Conservation (phyloP, 2,113 vertebrate species). For the Neolamprologus falcicula region DNA sequence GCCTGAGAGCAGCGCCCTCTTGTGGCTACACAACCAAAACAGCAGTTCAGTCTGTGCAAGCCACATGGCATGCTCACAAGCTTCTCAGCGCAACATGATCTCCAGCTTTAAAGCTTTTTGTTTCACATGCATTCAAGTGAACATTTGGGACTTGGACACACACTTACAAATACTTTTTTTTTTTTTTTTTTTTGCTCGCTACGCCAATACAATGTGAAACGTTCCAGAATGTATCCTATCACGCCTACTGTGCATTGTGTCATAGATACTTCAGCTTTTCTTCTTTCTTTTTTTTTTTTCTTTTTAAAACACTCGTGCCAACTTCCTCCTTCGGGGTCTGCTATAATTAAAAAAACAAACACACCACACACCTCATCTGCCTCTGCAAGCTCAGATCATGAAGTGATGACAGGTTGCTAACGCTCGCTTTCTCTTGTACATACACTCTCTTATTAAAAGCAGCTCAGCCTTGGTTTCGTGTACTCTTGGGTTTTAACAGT, state of each 20-base stretch:
- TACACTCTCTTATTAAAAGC: constrained; percentile 41
- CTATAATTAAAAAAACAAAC: neutral
- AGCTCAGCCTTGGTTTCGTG: constrained; percentile 1
- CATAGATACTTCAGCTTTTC: neutral
- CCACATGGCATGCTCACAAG: neutral
- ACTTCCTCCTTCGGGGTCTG: neutral
- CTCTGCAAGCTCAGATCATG: constrained; percentile 32
- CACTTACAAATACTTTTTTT: neutral
- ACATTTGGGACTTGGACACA: neutral
- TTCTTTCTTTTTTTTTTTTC: neutral
- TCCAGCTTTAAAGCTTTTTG: neutral
- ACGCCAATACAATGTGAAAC: constrained; percentile 59
- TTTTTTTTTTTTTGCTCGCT: constrained; percentile 1
- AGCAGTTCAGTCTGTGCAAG: neutral
- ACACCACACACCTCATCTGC: constrained; percentile 54
- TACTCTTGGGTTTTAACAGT: constrained; percentile 5
- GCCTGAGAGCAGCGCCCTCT: constrained; percentile 70
- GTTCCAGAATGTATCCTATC: constrained; percentile 49
- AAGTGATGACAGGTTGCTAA: constrained; percentile 40
- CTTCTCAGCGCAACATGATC: constrained; percentile 5
- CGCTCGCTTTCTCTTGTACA: constrained; percentile 9
- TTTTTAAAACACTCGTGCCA: neutral
- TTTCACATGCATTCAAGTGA: neutral
- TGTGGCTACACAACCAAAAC: constrained; percentile 17
- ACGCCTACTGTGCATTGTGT: constrained; percentile 23